Percentiles rank a stretch among this genome's conserved stretches.
Conservation (phyloP, 2,797 vertebrate genomes). For the Muscicapa striata region DNA sequence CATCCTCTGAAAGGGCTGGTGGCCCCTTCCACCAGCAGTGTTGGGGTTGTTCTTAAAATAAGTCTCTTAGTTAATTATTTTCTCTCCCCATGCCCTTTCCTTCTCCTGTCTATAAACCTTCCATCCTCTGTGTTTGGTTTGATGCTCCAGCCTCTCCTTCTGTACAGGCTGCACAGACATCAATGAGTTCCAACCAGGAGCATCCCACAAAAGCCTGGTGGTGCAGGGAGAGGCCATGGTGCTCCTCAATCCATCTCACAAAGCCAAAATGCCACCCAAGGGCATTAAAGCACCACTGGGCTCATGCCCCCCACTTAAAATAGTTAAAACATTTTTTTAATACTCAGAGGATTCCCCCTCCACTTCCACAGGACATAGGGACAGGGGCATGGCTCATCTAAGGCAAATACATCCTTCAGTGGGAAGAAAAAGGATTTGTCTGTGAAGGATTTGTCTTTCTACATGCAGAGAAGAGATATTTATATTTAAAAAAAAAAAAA, state of each 20-base stretch:
- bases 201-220: not conserved
- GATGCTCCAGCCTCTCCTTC: not conserved
- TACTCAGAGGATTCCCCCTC: not conserved
- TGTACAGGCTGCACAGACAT: rapidly evolving
- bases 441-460: constrained; percentile 17
- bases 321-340: not conserved
- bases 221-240: not conserved
- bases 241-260: not conserved
- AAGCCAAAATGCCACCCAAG: not conserved
- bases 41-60: not conserved
- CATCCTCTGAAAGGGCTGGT: not conserved
- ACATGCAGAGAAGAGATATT: not conserved
- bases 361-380: not conserved
- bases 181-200: rapidly evolving
- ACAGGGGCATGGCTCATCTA: not conserved
- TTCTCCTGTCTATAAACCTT: not conserved
- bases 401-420: not conserved
- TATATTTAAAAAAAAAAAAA: not conserved
- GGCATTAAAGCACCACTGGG: not conserved
- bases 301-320: not conserved
- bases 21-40: not conserved
- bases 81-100: not conserved
- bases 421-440: not conserved
- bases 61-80: not conserved
- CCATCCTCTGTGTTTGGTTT: not conserved